These are phyloP conservation scores for Hippasteria phrygiana DNA, from an alignment of 53 echinoderm and acorn worm species.

Conservation along the genomic window DNA sequence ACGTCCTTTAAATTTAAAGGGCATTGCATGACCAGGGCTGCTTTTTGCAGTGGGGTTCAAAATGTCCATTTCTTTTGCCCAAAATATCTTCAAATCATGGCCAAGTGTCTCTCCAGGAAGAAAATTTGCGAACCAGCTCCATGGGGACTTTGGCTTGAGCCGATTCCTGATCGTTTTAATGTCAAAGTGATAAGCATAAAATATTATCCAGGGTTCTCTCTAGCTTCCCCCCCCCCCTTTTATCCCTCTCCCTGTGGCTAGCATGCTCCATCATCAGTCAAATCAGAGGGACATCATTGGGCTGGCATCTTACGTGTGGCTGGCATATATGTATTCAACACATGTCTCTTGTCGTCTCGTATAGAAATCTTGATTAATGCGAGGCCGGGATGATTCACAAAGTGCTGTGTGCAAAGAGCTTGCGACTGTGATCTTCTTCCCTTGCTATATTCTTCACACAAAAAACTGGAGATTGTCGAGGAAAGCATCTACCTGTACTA, in stretches of 20 bases:
- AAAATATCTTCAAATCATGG: background rate
- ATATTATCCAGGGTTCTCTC: slow-evolving; percentile 16
- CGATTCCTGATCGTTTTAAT: slow-evolving; percentile 31
- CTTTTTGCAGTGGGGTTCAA: too few relatives aligned
- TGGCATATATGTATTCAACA: slow-evolving; percentile 3
- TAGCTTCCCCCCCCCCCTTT: background rate
- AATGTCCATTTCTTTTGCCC: background rate
- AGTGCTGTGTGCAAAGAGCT: too few relatives aligned
- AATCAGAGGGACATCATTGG: background rate
- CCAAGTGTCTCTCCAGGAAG: background rate
- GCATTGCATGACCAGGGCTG: too few relatives aligned
- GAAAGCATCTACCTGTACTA: too few relatives aligned
- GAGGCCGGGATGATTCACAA: too few relatives aligned
- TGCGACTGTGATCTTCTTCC: too few relatives aligned
- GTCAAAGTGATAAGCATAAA: slow-evolving; percentile 53
- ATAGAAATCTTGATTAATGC: too few relatives aligned
- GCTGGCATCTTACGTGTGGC: background rate
- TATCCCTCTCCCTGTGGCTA: background rate
- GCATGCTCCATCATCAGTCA: slow-evolving; percentile 1
- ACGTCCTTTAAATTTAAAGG: too few relatives aligned
- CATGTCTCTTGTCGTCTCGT: background rate
- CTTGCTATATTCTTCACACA: too few relatives aligned
- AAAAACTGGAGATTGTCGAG: too few relatives aligned
- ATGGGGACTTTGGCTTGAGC: background rate
- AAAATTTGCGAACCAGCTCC: background rate